phyloP scores from a whole-genome alignment of 1,140 invertebrate species.

The Drosophila persimilis region DNA sequence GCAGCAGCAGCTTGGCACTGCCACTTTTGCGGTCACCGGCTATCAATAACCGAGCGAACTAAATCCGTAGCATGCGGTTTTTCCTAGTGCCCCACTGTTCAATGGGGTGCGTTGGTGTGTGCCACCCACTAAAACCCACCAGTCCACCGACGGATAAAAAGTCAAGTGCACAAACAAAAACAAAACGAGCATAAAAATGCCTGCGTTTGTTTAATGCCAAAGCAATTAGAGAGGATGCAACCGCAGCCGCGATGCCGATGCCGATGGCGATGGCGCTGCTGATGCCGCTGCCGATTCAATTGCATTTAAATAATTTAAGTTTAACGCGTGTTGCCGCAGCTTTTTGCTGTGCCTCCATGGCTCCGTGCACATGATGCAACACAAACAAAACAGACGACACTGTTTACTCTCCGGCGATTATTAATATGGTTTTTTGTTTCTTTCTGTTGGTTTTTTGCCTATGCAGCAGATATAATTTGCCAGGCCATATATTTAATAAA shows the following conservation, averaged over 20 bases:
- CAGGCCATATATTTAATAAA: slow-evolving; percentile 41
- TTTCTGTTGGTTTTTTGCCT: slow-evolving; percentile 15
- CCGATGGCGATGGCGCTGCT: not conserved
- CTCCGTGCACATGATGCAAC: slow-evolving; percentile 32
- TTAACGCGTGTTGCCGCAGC: slow-evolving; percentile 25
- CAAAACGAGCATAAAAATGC: slow-evolving; percentile 39
- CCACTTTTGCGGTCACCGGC: slow-evolving; percentile 58
- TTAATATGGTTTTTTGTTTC: slow-evolving; percentile 20
- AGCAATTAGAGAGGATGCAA: slow-evolving; percentile 41
- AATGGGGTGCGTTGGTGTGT: no score
- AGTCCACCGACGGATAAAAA: slow-evolving; percentile 10
- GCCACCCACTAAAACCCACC: slow-evolving; percentile 7
- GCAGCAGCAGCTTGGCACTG: slow-evolving; percentile 23
- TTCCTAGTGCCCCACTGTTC: slow-evolving; percentile 4
- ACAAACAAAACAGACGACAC: slow-evolving; percentile 29
- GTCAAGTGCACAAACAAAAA: slow-evolving; percentile 38
- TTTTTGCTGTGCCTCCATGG: slow-evolving; percentile 13
- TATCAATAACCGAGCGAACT: slow-evolving; percentile 70
- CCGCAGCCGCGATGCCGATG: slow-evolving; percentile 16
- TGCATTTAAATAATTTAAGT: slow-evolving; percentile 64
- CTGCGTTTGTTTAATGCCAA: slow-evolving; percentile 38
- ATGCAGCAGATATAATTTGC: slow-evolving; percentile 24
- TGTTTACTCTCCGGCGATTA: slow-evolving; percentile 49
- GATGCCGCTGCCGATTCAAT: slow-evolving; percentile 41
- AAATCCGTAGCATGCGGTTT: slow-evolving; percentile 73